Percentiles rank a stretch among this genome's conserved stretches.
Evolutionary conservation across 1,140 invertebrate genomes (phyloP).

Genomic region (Cydia fagiglandana): DNA sequence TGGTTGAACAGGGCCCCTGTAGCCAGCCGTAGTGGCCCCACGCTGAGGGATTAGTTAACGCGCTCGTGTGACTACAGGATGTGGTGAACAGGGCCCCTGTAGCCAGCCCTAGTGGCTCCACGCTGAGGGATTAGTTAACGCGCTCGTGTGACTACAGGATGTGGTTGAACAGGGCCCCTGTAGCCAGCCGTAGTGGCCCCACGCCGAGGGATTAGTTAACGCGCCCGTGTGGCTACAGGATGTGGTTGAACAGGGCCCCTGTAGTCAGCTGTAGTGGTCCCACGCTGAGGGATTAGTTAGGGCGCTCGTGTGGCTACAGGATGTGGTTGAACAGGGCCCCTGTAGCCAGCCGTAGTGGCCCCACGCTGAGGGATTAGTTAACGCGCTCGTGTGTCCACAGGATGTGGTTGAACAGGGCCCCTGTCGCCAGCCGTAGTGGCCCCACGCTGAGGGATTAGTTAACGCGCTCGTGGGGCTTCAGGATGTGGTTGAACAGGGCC

Average conservation of each 20-base stretch:
- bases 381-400: conserved; percentile 46
- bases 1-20: conserved; percentile 4
- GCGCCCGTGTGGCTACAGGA: conserved; percentile 48
- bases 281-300: conserved; percentile 52
- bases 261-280: conserved; percentile 60
- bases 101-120: no score
- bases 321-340: not conserved
- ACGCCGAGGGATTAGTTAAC: conserved; percentile 47
- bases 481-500: conserved; percentile 2
- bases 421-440: no score
- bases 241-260: conserved; percentile 50
- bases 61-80: conserved; percentile 45
- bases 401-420: conserved; percentile 1
- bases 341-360: not conserved
- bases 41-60: conserved; percentile 44
- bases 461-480: conserved; percentile 46
- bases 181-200: no score
- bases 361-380: conserved; percentile 43
- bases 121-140: conserved; percentile 44
- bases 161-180: conserved; percentile 48
- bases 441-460: conserved; percentile 44
- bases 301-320: conserved; percentile 45
- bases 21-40: no score
- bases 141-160: conserved; percentile 50
- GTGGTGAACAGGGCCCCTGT: conserved; percentile 15